phyloP scores from a whole-genome alignment of 2,888 invertebrate species.

The Perizoma flavofasciatum region DNA sequence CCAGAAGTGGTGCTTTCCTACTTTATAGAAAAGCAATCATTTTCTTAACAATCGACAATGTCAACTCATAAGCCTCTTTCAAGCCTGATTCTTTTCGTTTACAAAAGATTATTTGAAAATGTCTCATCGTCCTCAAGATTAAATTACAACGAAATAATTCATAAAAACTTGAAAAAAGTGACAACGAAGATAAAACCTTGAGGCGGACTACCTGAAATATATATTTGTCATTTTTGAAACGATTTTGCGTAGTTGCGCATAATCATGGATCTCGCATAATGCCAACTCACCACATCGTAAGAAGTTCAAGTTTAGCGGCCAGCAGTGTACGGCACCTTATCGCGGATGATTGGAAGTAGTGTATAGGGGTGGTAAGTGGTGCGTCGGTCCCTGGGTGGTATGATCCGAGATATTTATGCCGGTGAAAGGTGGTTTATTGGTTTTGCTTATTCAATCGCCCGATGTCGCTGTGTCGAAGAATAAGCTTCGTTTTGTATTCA shows the following conservation, averaged over 20 bases:
- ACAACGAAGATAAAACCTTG: too few species aligned
- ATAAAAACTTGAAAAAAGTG: too few species aligned
- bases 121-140: too few species aligned
- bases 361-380: constrained; percentile 35
- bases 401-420: constrained; percentile 34
- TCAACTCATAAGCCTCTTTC: too few species aligned
- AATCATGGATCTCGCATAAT: too few species aligned
- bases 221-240: too few species aligned
- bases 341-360: constrained; percentile 31
- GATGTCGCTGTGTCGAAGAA: constrained; percentile 19
- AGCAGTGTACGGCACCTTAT: constrained; percentile 45
- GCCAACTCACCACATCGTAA: constrained; percentile 1
- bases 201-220: too few species aligned
- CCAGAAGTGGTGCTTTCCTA: not conserved
- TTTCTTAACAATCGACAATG: too few species aligned
- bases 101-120: not conserved
- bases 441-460: constrained; percentile 33
- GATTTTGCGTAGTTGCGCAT: too few species aligned
- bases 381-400: constrained; percentile 26
- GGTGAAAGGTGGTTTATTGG: constrained; percentile 36
- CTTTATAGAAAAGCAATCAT: too few species aligned
- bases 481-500: constrained; percentile 24
- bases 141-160: too few species aligned
- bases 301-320: constrained; percentile 29
- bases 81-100: not conserved